Conservation (phyloP, 2,113 vertebrate genomes). For the Grallaria varia region DNA sequence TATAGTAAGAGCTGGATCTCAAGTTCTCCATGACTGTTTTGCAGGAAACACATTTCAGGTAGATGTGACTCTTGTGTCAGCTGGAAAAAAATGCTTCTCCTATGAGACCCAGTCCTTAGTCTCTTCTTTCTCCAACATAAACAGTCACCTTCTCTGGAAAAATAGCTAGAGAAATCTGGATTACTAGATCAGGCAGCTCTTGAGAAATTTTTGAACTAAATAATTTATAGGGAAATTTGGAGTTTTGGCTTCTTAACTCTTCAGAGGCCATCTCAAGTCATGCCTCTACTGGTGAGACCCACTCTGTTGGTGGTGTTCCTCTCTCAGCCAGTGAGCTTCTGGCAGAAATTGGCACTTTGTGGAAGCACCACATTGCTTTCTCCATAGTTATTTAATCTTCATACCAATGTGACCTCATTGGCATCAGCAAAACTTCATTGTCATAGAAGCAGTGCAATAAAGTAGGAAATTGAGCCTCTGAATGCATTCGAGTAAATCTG, state of each 20-base stretch:
- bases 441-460: neutral
- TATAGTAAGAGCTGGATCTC: neutral
- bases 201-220: neutral
- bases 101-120: neutral
- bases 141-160: neutral
- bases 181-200: neutral
- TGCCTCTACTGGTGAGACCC: rapidly evolving
- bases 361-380: neutral
- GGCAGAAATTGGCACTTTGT: neutral
- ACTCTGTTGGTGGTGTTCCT: neutral
- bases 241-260: neutral
- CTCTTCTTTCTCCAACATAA: neutral
- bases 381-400: neutral
- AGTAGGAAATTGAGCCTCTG: neutral
- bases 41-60: neutral
- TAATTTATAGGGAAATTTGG: neutral
- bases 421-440: neutral
- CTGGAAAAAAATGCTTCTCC: neutral
- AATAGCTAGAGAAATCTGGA: neutral
- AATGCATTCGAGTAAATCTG: neutral
- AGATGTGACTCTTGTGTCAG: neutral
- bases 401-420: neutral
- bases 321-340: neutral
- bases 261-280: neutral
- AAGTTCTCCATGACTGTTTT: neutral